phyloP scores from a whole-genome alignment of 2,113 vertebrate species.

The Chelonoidis abingdonii region DNA sequence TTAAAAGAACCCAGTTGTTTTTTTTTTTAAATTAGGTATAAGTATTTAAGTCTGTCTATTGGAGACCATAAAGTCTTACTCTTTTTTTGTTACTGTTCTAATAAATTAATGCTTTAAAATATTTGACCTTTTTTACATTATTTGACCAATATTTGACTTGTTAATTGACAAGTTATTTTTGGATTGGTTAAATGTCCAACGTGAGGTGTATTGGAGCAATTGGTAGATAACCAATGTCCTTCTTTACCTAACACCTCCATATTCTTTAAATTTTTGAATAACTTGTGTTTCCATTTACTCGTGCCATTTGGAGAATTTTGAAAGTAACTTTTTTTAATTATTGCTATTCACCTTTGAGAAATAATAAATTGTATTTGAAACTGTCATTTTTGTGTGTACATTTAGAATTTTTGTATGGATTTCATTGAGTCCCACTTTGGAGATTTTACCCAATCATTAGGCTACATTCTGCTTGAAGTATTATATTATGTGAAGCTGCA shows the following conservation, averaged over 20 bases:
- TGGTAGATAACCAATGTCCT: background rate
- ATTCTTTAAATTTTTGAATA: background rate
- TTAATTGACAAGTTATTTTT: background rate
- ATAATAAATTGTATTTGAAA: background rate
- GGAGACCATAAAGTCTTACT: background rate
- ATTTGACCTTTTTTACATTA: background rate
- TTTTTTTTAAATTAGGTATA: background rate
- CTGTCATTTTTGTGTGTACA: background rate
- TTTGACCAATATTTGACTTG: background rate
- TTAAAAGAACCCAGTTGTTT: background rate
- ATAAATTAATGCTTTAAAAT: background rate
- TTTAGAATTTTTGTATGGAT: background rate
- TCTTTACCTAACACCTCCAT: background rate
- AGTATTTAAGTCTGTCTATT: background rate
- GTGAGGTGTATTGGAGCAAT: background rate
- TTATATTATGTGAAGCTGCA: background rate
- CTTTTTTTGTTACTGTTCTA: background rate
- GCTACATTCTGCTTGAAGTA: background rate
- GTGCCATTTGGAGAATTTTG: background rate
- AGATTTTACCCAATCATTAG: background rate
- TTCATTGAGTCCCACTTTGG: background rate
- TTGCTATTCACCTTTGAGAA: background rate
- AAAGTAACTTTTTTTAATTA: background rate
- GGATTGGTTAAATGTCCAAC: background rate
- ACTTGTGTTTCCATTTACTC: background rate